These are phyloP conservation scores for Drosophila niveifrons DNA, from an alignment of 2,888 invertebrate species.

Conservation along the genomic window DNA sequence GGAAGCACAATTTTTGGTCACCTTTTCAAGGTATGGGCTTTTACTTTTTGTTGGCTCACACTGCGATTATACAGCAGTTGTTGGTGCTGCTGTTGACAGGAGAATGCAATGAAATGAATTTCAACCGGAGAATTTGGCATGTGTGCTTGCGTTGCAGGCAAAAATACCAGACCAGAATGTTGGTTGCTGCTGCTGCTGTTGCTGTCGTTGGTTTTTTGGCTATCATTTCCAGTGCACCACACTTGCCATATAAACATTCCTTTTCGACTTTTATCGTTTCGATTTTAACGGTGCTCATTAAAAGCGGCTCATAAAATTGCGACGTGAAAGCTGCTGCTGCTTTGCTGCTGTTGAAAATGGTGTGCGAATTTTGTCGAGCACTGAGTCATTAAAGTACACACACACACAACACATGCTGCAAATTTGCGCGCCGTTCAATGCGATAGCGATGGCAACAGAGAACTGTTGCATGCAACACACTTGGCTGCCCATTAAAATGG, in stretches of 20 bases:
- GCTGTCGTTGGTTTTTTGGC: constrained; percentile 23
- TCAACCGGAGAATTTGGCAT: constrained; percentile 32
- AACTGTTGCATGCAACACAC: constrained; percentile 22
- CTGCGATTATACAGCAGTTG: too few species aligned
- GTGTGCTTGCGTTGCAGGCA: constrained; percentile 13
- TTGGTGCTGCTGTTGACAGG: constrained; percentile 32
- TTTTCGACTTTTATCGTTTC: constrained; percentile 42
- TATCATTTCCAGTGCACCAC: constrained; percentile 33
- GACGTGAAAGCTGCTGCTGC: constrained; percentile 2
- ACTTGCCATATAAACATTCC: constrained; percentile 30
- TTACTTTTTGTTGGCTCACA: constrained; percentile 1
- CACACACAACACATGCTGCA: neutral
- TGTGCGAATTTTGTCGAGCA: constrained; percentile 45
- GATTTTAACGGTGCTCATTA: constrained; percentile 58
- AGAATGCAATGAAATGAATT: constrained; percentile 44
- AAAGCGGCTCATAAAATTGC: constrained; percentile 45
- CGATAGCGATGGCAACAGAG: neutral
- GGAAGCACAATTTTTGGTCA: constrained; percentile 23
- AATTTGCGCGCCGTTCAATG: constrained; percentile 22
- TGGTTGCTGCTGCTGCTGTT: neutral
- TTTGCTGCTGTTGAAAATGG: constrained; percentile 29
- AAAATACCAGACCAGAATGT: constrained; percentile 25
- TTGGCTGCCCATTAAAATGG: constrained; percentile 30
- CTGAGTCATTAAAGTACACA: constrained; percentile 41
- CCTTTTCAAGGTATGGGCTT: constrained; percentile 7